Base-by-base conservation (phyloP, 2,888 invertebrate genomes). In the Cheilosia soror region DNA sequence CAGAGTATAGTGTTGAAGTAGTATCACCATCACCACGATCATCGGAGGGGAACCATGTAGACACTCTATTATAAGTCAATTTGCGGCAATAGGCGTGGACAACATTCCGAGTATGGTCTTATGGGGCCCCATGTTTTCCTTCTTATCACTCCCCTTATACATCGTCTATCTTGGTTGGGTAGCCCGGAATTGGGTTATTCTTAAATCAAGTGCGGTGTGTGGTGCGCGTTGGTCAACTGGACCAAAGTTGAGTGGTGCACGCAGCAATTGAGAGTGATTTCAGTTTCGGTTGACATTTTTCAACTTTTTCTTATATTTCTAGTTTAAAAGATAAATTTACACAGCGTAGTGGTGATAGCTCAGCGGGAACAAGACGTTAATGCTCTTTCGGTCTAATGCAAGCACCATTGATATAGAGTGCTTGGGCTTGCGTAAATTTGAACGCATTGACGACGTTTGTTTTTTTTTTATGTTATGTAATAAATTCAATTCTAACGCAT, bases 231-330 rank as follows among this genome's bases (percentile, higher is more conserved):
- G 85, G 76, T 72, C 81, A 81, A 81, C 72, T 85, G 66, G 69
- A 57, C 63, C 68, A 62, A 65, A 68, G 62, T 75, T 69, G 68
- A 75, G 81, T 40, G 60, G n/a, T 71, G 75, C 72, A 49, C 66
- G 66, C 76, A 66, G 65, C 75, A 81, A 81, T 68, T 68, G 76
- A 81, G 81, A 81, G 85, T 72, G 85, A 72, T 85, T 81, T 81
- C 81, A 72, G 60, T 81, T 85, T 85, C 76, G 63, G 85, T 85
- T 81, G 85, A 81, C 76, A 72, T 68, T 81, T 75, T 69, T 31
- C 47, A 57, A n/a, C n/a, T 51, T 53, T 63, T 63, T 71, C 62
- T 40, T 40, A 40, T 31, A 49, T 47, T 51, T 40, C 37, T 57
- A 57, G 66, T 71, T 42, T 72, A 29, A 49, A 27, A 68, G 71